Conservation (phyloP, 2,113 vertebrate species). For the Sorex fumeus region DNA sequence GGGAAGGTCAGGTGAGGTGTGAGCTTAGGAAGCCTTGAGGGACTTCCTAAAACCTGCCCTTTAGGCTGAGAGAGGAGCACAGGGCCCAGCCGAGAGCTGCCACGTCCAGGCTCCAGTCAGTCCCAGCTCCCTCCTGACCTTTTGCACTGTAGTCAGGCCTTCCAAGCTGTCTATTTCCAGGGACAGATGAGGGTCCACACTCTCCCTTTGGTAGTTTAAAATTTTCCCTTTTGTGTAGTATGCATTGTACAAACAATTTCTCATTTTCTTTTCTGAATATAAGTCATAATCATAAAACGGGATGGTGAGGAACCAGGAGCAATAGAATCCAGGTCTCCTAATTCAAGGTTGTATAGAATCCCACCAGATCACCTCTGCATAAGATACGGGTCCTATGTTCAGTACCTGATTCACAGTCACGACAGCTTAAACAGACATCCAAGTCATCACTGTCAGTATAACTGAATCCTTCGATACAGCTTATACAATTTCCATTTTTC, state of each 20-base stretch:
- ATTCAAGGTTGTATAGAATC: background rate
- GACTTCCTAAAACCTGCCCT: background rate
- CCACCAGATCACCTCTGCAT: too few species aligned
- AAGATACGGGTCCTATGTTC: too few species aligned
- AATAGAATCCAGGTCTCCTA: background rate
- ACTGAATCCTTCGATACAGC: fast-evolving
- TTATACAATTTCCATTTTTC: fast-evolving
- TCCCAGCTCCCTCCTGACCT: background rate
- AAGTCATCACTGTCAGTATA: fast-evolving
- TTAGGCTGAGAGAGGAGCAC: background rate
- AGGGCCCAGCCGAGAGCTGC: background rate
- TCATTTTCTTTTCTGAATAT: background rate
- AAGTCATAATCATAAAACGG: background rate
- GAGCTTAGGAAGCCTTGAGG: background rate
- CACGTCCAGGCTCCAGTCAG: background rate
- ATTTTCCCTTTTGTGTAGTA: background rate
- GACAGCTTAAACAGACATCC: fast-evolving
- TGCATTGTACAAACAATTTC: too few species aligned
- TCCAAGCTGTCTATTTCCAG: background rate
- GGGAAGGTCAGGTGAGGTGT: background rate
- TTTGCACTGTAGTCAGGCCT: fast-evolving
- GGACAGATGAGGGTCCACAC: background rate
- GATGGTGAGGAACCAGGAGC: background rate
- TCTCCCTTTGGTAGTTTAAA: too few species aligned
- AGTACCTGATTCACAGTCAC: background rate